Evolutionary conservation across 2,113 vertebrate species (phyloP), one percentile per base, ranked within the genome.

Genomic region (Amblyornis subalaris): DNA sequence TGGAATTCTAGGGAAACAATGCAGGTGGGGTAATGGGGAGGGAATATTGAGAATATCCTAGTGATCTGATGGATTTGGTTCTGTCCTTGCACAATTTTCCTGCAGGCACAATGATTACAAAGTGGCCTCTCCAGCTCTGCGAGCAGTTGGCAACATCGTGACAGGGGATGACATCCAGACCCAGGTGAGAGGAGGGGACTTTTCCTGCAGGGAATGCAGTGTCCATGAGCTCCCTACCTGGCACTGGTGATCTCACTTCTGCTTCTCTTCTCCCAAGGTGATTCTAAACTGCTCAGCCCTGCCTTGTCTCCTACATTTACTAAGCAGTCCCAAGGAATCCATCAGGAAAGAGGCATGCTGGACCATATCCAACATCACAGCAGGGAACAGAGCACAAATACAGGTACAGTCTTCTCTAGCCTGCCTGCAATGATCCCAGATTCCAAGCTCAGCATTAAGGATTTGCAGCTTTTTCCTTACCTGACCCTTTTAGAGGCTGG

Each of bases 351-450:
- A 99, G 96, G 99, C 99, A 4, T 99, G 99, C 96, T 99, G 99
- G 99, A 99, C 99, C 83, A 99, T 99, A 96, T 99, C 99, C 44
- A 99, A 99, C 89, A 99, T 99, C 97, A 99, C 99, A 51, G 99
- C 99, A 70, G 99, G 99, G 79, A 99, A 99, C 97, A 96, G 99
- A 97, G 99, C 98, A 85, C 99, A 99, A 65, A 99, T 99, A 97
- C 99, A 99, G 99, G 99, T 99, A 97, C 25, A 19, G 58, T 15
- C 20, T 42, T 21, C 66, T 23, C 33, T 53, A 47, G 29, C 35
- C 21, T 9, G 9, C 5, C 45, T 47, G 25, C 40, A 38, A 11
- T 0, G 5, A 55, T 21, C 65, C 70, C 40, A 4, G 1, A 9
- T 62, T 22, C 77, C 38, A 28, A 61, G 16, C 45, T 88, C 50